These are phyloP conservation scores for Talpa occidentalis DNA, from an alignment of 2,113 vertebrate species.

Conservation along the genomic window DNA sequence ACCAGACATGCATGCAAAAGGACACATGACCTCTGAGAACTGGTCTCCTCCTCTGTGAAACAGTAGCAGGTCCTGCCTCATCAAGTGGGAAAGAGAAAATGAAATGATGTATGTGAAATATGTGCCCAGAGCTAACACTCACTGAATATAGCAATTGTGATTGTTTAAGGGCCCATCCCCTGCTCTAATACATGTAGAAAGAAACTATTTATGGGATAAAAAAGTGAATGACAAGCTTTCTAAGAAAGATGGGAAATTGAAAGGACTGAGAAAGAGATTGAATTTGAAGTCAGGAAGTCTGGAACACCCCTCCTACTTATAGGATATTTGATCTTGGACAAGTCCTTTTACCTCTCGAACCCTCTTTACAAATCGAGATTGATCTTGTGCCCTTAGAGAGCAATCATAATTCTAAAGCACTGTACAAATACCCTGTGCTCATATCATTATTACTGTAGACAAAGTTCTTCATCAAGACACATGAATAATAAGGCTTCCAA, in stretches of 20 bases:
- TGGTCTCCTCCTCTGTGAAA: background rate
- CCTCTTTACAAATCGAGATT: background rate
- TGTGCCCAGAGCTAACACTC: background rate
- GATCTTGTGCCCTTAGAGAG: background rate
- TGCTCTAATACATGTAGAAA: background rate
- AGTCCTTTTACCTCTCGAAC: conserved; percentile 5
- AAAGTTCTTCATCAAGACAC: background rate
- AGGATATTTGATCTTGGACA: background rate
- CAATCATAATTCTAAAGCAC: background rate
- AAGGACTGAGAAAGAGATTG: conserved; percentile 15
- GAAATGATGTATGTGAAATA: background rate
- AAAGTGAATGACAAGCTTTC: background rate
- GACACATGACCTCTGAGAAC: background rate
- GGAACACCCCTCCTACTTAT: background rate
- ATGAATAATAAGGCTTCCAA: background rate
- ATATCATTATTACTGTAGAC: background rate
- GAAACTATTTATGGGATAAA: conserved; percentile 27
- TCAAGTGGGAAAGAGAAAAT: background rate
- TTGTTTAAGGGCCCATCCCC: background rate
- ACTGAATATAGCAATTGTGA: background rate
- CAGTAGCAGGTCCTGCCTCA: too few relatives aligned
- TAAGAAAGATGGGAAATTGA: background rate
- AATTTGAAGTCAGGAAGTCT: conserved; percentile 4
- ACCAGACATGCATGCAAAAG: background rate
- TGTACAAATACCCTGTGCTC: background rate